Base-by-base conservation (phyloP, 2,888 invertebrate species). In the Plagodis dolabraria region DNA sequence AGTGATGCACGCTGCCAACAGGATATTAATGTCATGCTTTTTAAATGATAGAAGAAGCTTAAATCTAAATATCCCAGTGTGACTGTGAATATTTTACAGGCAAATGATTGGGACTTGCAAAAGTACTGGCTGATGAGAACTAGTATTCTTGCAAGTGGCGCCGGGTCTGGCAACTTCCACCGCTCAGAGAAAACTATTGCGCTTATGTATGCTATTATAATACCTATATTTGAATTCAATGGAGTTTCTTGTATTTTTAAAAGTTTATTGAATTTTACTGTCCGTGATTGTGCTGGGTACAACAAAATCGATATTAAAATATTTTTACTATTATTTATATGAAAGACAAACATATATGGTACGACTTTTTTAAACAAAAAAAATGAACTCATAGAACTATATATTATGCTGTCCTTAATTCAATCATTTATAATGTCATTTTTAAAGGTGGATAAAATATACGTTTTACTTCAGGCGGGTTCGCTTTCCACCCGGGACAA, bases 1-100 rank as follows among this genome's bases (percentile, higher is more conserved):
- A 78, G 71, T 77, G 77, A 70, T 81, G 81, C 80, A 78, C 80
- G 76, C 79, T 80, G 74, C 71, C 77, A 71, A 76, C 75, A 80
- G 85, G 80, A 85, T 87, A 90, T 89, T 89, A 91, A 87, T 87
- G 80, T 79, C 91, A 91, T 91, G 91, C 91, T 83, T 5, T 80
- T 81, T 85, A 64, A 86, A 88, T 89, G 86, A 87, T 85, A 83
- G 69, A 90, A 92, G 91, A 90, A 92, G 91, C 91, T 90, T 90
- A 92, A 82, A 79, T 86, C 86, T 92, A 90, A 77, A 79, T 86
- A 79, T 89, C 89, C 89, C 89, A 92, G 79, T 84, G 87, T 86
- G 85, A 86, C 85, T 86, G 87, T 86, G 87, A 87, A 82, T 74
- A 83, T 83, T 86, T 82, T 80, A 89, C 87, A 89, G 89, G 87